These are phyloP conservation scores for Spinus olivaceus DNA, from an alignment of 2,797 vertebrate species.

Conservation along the genomic window DNA sequence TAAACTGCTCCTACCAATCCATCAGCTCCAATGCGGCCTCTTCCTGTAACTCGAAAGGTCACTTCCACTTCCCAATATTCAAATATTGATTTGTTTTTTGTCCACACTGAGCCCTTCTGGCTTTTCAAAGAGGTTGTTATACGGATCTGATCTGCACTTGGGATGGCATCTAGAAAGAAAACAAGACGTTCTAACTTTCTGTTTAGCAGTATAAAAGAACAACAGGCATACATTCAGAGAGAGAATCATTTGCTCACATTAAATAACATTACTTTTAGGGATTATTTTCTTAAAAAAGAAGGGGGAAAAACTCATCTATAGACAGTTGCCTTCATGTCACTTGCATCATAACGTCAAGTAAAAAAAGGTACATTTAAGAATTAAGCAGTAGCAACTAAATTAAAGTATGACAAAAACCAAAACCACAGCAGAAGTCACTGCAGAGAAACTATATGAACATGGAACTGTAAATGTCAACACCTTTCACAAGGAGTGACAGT, in stretches of 20 bases:
- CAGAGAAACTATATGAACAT: background rate
- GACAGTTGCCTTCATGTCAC: background rate
- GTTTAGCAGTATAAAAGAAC: background rate
- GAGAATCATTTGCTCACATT: background rate
- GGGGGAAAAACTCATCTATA: background rate
- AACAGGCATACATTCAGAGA: background rate
- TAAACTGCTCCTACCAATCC: conserved; percentile 83
- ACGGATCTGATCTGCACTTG: conserved; percentile 92
- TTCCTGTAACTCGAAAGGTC: conserved; percentile 92
- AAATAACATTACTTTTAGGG: background rate
- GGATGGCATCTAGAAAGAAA: conserved; percentile 88
- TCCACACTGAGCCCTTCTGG: conserved; percentile 92
- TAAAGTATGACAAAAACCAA: background rate
- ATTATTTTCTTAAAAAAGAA: background rate
- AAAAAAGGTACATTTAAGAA: background rate
- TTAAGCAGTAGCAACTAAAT: background rate
- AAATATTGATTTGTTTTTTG: conserved; percentile 85
- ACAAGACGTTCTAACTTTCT: background rate
- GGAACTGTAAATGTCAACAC: background rate
- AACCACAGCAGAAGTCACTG: background rate
- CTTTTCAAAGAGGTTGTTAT: conserved; percentile 94
- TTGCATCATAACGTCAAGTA: background rate
- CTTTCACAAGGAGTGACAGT: background rate
- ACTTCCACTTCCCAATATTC: conserved; percentile 92
- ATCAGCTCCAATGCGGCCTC: conserved; percentile 93